Evolutionary conservation across 2,888 invertebrate genomes (phyloP).

Genomic region (Malthinus flaveolus): DNA sequence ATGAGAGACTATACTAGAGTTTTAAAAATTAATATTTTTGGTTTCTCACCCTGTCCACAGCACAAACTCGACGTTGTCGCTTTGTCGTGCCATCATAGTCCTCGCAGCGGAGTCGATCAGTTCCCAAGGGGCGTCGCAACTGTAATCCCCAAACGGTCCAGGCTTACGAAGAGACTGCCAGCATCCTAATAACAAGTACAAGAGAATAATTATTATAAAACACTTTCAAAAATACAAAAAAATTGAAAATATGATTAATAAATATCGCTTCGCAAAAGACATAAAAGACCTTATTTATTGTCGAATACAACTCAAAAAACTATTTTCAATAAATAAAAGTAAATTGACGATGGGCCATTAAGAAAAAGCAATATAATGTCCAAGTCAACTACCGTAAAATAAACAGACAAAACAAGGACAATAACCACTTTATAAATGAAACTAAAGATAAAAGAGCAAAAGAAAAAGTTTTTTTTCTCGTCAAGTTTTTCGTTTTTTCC

Average conservation of each 20-base stretch:
- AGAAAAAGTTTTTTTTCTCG: conserved; percentile 2
- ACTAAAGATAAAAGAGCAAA: conserved; percentile 10
- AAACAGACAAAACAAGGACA: conserved; percentile 13
- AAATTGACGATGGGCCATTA: background rate
- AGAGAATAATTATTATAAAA: conserved; percentile 13
- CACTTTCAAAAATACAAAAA: background rate
- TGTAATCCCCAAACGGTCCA: conserved; percentile 77
- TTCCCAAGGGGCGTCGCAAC: conserved; percentile 87
- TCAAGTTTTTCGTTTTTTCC: conserved; percentile 12
- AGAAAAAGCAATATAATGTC: conserved; percentile 1
- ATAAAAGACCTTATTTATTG: too few species aligned
- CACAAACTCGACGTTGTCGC: conserved; percentile 89
- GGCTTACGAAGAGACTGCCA: conserved; percentile 60
- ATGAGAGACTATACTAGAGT: too few species aligned
- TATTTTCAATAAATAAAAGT: background rate
- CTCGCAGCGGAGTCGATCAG: conserved; percentile 86
- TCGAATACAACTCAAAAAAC: background rate
- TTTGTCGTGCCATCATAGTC: conserved; percentile 82
- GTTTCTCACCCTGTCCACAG: conserved; percentile 88
- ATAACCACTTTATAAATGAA: conserved; percentile 22
- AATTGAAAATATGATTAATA: background rate
- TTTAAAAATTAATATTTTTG: background rate
- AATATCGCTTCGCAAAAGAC: background rate
- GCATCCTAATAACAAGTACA: conserved; percentile 44
- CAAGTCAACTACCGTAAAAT: conserved; percentile 10